Conservation (phyloP, 2,113 vertebrate species). For the Morphnarchus princeps region DNA sequence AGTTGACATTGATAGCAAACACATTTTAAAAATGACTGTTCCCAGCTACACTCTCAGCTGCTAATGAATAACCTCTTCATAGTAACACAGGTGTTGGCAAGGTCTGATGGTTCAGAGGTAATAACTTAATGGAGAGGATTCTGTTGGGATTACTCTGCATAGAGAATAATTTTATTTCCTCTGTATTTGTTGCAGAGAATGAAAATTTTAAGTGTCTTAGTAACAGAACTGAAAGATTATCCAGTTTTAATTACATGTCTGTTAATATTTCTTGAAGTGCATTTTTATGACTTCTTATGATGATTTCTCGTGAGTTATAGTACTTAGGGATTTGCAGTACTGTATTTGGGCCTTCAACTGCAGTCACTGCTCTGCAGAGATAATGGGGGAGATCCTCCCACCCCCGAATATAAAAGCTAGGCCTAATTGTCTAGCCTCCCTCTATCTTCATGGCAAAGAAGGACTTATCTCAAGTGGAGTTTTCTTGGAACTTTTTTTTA, state of each 20-base stretch:
- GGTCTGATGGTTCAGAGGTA: background rate
- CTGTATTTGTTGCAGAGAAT: background rate
- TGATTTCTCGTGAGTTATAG: background rate
- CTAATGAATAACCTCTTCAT: background rate
- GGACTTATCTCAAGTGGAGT: background rate
- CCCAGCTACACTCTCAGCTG: background rate
- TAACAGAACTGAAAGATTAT: background rate
- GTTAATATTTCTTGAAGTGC: background rate
- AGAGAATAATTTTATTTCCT: background rate
- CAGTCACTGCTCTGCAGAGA: background rate
- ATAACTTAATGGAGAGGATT: background rate
- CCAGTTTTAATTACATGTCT: background rate
- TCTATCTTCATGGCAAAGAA: background rate
- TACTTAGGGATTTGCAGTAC: background rate
- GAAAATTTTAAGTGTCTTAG: background rate
- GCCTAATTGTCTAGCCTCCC: background rate
- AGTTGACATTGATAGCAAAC: background rate
- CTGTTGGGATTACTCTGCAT: background rate
- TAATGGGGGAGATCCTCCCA: rapidly evolving
- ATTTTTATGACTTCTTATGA: background rate
- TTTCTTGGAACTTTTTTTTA: background rate
- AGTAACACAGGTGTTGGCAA: background rate
- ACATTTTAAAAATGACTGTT: background rate
- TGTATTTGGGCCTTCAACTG: background rate
- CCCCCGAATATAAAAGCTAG: background rate